Conservation (phyloP, 2,797 vertebrate species). For the Sebastes nivosus region DNA sequence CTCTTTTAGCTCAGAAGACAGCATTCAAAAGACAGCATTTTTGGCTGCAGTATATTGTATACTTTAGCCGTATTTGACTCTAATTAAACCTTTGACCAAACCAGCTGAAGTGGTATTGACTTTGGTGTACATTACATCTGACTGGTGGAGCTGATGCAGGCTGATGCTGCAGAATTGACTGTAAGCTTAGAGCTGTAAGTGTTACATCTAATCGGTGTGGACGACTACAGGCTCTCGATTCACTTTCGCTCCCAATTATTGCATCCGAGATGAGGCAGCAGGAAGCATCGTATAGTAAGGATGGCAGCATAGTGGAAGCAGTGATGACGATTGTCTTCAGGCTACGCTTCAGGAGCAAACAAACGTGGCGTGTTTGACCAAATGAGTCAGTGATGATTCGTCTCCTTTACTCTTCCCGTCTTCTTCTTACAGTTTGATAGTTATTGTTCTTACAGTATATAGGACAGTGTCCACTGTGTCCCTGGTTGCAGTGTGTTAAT, state of each 20-base stretch:
- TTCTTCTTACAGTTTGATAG: background rate
- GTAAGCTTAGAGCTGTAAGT: conserved; percentile 23
- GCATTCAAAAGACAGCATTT: background rate
- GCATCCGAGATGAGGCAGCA: no score
- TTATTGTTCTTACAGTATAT: conserved; percentile 31
- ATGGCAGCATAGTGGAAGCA: no score
- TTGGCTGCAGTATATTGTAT: background rate
- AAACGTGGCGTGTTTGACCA: background rate
- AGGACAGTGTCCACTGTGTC: conserved; percentile 22
- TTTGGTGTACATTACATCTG: conserved; percentile 25
- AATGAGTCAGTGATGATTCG: background rate
- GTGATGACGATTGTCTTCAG: no score
- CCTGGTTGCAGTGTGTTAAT: conserved; percentile 27
- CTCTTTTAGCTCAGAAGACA: background rate
- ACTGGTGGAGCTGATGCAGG: conserved; percentile 2
- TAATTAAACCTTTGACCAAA: conserved; percentile 6
- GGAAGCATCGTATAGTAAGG: no score
- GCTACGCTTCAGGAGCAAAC: no score
- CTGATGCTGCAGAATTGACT: conserved; percentile 25
- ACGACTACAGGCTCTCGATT: conserved; percentile 27
- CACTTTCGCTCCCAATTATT: no score
- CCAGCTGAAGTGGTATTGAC: conserved; percentile 4
- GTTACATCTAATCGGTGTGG: conserved; percentile 46
- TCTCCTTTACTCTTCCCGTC: background rate
- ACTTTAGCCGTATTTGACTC: background rate